Conservation (phyloP, 2,113 vertebrate genomes). For the Barbus barbus region DNA sequence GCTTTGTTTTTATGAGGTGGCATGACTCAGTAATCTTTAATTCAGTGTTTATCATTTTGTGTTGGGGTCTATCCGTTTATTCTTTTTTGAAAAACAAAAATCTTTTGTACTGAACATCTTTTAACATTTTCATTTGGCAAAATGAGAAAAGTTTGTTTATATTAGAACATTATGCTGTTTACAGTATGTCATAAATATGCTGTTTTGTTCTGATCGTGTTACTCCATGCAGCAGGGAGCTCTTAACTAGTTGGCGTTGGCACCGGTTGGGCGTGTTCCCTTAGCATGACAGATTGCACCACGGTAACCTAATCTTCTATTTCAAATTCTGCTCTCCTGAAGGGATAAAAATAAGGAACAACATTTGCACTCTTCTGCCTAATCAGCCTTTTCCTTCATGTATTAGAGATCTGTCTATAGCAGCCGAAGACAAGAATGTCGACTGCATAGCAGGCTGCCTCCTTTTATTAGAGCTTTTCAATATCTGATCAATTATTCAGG, state of each 20-base stretch:
- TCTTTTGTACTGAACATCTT: not conserved
- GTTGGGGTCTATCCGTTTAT: not conserved
- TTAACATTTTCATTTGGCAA: not conserved
- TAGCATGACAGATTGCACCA: conserved; percentile 58
- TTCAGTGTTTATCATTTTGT: conserved; percentile 24
- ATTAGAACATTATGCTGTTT: conserved; percentile 7
- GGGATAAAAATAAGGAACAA: conserved; percentile 58
- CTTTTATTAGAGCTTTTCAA: conserved; percentile 79
- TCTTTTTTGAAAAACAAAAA: not conserved
- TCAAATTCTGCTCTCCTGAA: conserved; percentile 63
- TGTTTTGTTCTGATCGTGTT: conserved; percentile 31
- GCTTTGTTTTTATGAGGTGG: conserved; percentile 22
- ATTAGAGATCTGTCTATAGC: conserved; percentile 54
- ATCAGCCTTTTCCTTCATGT: conserved; percentile 53
- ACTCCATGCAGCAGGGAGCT: conserved; percentile 50
- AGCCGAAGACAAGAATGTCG: conserved; percentile 71
- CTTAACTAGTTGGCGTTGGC: conserved; percentile 70
- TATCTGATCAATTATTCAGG: conserved; percentile 84
- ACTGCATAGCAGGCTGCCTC: conserved; percentile 67
- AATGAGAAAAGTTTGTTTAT: not conserved
- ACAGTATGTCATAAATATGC: conserved; percentile 34
- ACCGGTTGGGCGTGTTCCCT: conserved; percentile 55
- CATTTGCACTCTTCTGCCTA: conserved; percentile 56
- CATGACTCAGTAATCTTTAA: conserved; percentile 26
- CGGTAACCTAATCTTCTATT: conserved; percentile 64